phyloP scores from a whole-genome alignment of 2,888 invertebrate species.

The Auanema sp. region DNA sequence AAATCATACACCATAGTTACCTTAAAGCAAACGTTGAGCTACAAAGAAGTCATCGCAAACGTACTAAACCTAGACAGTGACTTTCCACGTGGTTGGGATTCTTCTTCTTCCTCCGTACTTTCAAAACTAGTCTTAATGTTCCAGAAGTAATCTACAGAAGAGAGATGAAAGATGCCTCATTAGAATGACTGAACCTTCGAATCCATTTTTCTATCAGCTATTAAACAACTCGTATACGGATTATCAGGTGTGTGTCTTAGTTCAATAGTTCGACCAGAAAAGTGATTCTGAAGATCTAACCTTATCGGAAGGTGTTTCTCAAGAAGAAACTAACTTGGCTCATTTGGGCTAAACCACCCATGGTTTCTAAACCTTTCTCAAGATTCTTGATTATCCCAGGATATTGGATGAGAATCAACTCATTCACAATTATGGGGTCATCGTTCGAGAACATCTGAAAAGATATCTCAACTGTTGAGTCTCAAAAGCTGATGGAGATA shows the following conservation, averaged over 20 bases:
- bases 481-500: too few relatives aligned
- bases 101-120: constrained; percentile 43
- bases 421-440: constrained; percentile 5
- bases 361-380: constrained; percentile 54
- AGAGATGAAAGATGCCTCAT: neutral
- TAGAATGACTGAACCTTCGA: constrained; percentile 19
- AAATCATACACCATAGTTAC: constrained; percentile 54
- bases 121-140: constrained; percentile 49
- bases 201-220: constrained; percentile 44
- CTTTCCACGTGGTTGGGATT: constrained; percentile 21
- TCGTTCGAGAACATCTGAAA: constrained; percentile 17
- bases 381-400: constrained; percentile 59
- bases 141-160: constrained; percentile 45
- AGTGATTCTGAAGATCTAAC: constrained; percentile 42
- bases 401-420: constrained; percentile 55
- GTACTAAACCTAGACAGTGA: constrained; percentile 45
- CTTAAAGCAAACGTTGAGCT: constrained; percentile 28
- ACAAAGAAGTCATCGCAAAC: constrained; percentile 7
- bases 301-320: too few relatives aligned
- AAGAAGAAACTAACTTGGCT: constrained; percentile 32
- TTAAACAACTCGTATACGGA: constrained; percentile 63
- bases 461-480: too few relatives aligned
- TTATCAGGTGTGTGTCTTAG: constrained; percentile 55
- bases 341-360: constrained; percentile 56
- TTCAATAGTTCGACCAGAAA: constrained; percentile 40